Conservation (phyloP, 2,113 vertebrate species). For the Petrocephalus microphthalmus region DNA sequence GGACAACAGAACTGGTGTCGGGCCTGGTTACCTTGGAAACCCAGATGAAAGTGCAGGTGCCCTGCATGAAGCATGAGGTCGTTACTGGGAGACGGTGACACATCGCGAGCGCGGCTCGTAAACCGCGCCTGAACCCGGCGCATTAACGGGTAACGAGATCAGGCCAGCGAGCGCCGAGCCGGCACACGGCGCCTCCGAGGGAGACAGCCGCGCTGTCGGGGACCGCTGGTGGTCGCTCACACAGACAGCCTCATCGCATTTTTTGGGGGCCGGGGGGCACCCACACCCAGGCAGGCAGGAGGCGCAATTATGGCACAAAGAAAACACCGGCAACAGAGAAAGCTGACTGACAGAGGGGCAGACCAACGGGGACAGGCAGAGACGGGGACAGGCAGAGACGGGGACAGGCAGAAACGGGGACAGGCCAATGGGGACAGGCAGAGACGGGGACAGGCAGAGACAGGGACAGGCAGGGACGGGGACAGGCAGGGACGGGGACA, state of each 20-base stretch:
- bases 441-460: too few relatives aligned
- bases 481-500: too few relatives aligned
- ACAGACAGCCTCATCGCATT: not conserved
- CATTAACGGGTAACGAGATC: not conserved
- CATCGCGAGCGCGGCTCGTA: not conserved
- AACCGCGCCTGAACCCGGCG: not conserved
- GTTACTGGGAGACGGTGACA: not conserved
- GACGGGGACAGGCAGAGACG: not conserved
- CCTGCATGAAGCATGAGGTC: not conserved
- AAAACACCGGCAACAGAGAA: not conserved
- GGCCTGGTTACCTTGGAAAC: conserved; percentile 11
- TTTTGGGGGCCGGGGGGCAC: not conserved
- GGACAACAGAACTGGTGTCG: not conserved
- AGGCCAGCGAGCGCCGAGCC: not conserved
- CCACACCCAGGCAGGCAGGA: not conserved
- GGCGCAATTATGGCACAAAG: not conserved
- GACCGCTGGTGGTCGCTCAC: not conserved
- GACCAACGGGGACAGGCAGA: not conserved
- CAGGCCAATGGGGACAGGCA: too few relatives aligned
- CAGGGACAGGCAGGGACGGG: too few relatives aligned
- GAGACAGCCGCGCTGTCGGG: not conserved
- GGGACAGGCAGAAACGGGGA: too few relatives aligned
- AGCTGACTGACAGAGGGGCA: not conserved
- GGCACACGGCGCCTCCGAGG: not conserved
- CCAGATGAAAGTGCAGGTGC: not conserved